Conservation (phyloP, 2,888 invertebrate species). For the Fragum fragum region DNA sequence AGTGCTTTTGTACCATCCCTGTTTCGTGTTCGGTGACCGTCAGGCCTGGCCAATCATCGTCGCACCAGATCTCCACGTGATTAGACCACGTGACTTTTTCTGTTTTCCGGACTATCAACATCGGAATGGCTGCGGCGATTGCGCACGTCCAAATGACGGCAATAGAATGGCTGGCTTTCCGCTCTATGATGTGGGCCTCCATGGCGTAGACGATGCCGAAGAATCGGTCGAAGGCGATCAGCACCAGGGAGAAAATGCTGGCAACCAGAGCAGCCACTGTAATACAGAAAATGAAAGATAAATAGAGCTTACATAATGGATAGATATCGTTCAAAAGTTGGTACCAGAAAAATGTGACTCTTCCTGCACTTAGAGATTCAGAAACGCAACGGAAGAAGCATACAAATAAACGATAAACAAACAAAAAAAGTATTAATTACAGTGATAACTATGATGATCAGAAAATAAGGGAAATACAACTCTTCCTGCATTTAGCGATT, state of each 20-base stretch:
- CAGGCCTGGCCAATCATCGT: conserved; percentile 88
- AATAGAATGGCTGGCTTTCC: conserved; percentile 90
- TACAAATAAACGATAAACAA: too few species aligned
- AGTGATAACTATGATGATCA: too few species aligned
- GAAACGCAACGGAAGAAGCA: too few species aligned
- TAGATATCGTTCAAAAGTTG: too few species aligned
- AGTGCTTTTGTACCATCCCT: conserved; percentile 40
- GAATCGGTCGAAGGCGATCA: conserved; percentile 94
- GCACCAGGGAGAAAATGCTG: conserved; percentile 92
- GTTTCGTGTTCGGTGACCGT: conserved; percentile 39
- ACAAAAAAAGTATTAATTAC: too few species aligned
- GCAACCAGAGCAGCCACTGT: conserved; percentile 91
- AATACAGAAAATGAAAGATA: conserved; percentile 32
- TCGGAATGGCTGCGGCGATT: conserved; percentile 89
- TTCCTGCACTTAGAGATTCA: too few species aligned
- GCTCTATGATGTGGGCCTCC: conserved; percentile 91
- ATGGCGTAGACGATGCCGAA: conserved; percentile 93
- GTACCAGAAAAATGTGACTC: too few species aligned
- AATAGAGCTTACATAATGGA: too few species aligned
- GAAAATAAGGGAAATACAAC: too few species aligned
- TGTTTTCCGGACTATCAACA: conserved; percentile 85
- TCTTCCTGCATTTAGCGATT: too few species aligned
- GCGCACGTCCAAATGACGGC: conserved; percentile 91
- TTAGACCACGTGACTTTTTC: conserved; percentile 91
- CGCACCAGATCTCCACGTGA: conserved; percentile 92